These are phyloP conservation scores for Pharmacophagus antenor DNA, from an alignment of 2,888 invertebrate genomes.

Conservation along the genomic window DNA sequence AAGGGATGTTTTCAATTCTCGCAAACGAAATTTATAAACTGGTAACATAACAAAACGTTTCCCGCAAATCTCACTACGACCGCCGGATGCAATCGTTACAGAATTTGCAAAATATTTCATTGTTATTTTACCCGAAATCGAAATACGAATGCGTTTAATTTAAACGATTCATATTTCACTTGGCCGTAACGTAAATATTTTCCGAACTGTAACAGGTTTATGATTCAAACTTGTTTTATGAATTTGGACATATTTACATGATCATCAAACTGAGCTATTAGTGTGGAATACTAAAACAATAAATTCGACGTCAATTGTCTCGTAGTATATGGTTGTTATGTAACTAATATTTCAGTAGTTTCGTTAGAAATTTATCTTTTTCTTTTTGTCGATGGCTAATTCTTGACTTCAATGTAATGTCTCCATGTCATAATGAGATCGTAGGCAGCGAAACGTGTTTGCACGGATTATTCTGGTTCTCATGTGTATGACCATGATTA, in stretches of 20 bases:
- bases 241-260: background rate
- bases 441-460: too few species aligned
- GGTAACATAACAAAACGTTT: background rate
- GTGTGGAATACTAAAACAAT: background rate
- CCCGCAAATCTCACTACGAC: background rate
- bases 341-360: too few species aligned
- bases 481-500: too few species aligned
- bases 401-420: too few species aligned
- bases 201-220: background rate
- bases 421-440: too few species aligned
- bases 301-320: background rate
- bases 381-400: too few species aligned
- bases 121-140: conserved; percentile 26
- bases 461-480: too few species aligned
- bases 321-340: background rate
- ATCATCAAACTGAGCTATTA: background rate
- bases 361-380: too few species aligned
- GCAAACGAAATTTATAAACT: too few species aligned
- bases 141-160: conserved; percentile 7
- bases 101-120: conserved; percentile 21
- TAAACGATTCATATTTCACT: conserved; percentile 19
- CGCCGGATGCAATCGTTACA: background rate
- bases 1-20: background rate
- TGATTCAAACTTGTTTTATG: conserved; percentile 12
- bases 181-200: conserved; percentile 22